Evolutionary conservation across 2,113 vertebrate species (phyloP).

Genomic region (Dolichotis patagonum): DNA sequence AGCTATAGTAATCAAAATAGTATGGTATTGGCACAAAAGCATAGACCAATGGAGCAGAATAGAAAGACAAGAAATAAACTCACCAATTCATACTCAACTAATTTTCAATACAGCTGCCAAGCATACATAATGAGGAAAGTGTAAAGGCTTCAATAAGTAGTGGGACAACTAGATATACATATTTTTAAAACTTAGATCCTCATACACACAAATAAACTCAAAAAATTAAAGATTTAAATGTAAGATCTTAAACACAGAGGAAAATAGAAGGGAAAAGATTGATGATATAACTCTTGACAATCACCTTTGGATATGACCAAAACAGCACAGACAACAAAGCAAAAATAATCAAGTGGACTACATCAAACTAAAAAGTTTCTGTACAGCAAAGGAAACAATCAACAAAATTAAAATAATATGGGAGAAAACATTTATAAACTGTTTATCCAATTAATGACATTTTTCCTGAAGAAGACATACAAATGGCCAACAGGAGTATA

Average conservation of each 20-base stretch:
- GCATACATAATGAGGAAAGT: neutral
- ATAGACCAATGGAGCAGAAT: neutral
- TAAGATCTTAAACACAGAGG: neutral
- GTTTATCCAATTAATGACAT: neutral
- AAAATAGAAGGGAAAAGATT: neutral
- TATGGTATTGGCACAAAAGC: neutral
- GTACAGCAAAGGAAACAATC: neutral
- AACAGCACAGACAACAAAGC: neutral
- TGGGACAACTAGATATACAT: neutral
- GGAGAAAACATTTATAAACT: neutral
- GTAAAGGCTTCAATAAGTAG: neutral
- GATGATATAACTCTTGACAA: neutral
- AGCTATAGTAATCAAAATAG: neutral
- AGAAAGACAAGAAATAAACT: conserved; percentile 2
- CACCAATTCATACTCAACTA: neutral
- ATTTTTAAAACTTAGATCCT: neutral
- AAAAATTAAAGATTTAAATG: neutral
- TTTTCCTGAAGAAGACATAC: neutral
- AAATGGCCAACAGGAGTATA: neutral
- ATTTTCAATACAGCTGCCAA: neutral
- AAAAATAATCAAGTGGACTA: neutral
- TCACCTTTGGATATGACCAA: neutral
- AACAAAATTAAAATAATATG: neutral
- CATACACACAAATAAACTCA: neutral
- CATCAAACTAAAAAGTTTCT: neutral